Conservation (phyloP, 2,888 invertebrate genomes). For the Crepidodera aurea region DNA sequence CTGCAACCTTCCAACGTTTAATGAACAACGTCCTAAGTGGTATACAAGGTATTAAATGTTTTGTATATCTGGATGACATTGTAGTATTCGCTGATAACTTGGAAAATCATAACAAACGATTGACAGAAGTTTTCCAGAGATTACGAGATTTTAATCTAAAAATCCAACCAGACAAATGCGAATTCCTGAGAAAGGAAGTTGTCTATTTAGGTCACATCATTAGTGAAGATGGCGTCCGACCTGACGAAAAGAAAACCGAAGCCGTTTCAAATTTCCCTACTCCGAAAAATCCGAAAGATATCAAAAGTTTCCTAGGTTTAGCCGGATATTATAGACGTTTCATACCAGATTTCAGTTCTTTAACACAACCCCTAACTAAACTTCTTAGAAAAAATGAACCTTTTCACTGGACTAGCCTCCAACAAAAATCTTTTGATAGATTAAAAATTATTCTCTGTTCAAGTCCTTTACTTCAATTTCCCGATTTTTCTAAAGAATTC, state of each 20-base stretch:
- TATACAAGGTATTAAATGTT: constrained; percentile 44
- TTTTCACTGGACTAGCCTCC: constrained; percentile 36
- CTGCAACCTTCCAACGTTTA: constrained; percentile 49
- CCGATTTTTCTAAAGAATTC: constrained; percentile 49
- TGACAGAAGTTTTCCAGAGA: constrained; percentile 43
- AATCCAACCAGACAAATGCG: constrained; percentile 40
- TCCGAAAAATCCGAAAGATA: constrained; percentile 35
- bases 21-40: constrained; percentile 50
- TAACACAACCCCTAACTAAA: constrained; percentile 36
- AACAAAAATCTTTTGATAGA: constrained; percentile 39
- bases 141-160: constrained; percentile 34
- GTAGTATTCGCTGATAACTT: constrained; percentile 46
- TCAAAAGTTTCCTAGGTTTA: constrained; percentile 41
- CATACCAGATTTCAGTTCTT: constrained; percentile 32
- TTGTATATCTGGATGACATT: constrained; percentile 56
- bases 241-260: constrained; percentile 34
- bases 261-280: constrained; percentile 34
- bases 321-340: too few species aligned
- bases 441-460: constrained; percentile 38
- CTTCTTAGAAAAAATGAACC: constrained; percentile 33
- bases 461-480: constrained; percentile 43
- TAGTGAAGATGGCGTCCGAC: constrained; percentile 37
- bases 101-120: constrained; percentile 43
- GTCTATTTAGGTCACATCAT: constrained; percentile 38
- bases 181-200: constrained; percentile 39